phyloP scores from a whole-genome alignment of 2,113 vertebrate species.

The Tylochromis polylepis region DNA sequence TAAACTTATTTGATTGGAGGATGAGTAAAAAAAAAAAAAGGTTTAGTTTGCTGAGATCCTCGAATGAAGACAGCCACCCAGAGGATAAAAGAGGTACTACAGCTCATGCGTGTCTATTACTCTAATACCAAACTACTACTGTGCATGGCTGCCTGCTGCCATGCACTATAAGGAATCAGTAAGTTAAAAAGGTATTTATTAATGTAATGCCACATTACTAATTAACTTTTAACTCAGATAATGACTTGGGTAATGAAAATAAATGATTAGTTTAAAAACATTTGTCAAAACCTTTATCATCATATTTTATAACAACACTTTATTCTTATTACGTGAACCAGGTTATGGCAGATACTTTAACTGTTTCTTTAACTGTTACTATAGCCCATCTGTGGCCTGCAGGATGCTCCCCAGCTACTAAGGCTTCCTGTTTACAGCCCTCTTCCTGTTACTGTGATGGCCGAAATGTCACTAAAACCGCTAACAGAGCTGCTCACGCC shows the following conservation, averaged over 20 bases:
- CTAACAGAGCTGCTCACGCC: background rate
- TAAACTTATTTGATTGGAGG: background rate
- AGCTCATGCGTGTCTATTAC: background rate
- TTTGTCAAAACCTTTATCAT: background rate
- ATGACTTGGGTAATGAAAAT: no score
- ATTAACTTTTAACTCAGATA: no score
- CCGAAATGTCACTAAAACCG: background rate
- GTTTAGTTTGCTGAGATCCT: background rate
- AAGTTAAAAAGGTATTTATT: background rate
- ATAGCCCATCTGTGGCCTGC: background rate
- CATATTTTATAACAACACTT: background rate
- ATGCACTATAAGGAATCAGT: background rate
- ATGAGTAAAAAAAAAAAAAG: background rate
- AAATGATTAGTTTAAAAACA: background rate
- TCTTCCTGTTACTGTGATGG: background rate
- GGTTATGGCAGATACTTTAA: background rate
- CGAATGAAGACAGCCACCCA: conserved; percentile 36
- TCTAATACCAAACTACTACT: background rate
- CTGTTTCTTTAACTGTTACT: background rate
- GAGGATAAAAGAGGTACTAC: conserved; percentile 9
- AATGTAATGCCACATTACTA: background rate
- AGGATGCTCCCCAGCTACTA: background rate
- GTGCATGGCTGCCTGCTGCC: background rate
- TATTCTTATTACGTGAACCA: background rate
- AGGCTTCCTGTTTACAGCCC: background rate